Evolutionary conservation across 2,888 invertebrate genomes (phyloP).

Genomic region (Gryllus longicercus): DNA sequence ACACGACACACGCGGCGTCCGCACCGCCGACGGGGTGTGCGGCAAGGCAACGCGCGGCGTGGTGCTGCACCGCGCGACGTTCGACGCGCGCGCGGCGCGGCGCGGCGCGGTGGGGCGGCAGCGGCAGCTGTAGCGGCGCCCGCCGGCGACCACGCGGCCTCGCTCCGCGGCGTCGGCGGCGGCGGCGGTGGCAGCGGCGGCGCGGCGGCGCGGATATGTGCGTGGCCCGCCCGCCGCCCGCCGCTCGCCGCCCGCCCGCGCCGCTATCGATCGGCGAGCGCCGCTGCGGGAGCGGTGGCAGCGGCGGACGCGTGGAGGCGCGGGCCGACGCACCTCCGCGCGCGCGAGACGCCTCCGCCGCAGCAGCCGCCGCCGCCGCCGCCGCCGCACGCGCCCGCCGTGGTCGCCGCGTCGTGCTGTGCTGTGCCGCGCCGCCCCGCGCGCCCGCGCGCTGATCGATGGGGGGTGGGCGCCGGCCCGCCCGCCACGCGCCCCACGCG

Average conservation of each 20-base stretch:
- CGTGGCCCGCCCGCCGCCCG: background rate
- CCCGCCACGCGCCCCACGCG: too few species aligned
- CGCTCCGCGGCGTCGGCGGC: background rate
- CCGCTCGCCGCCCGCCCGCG: background rate
- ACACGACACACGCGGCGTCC: too few species aligned
- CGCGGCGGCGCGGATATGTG: constrained; percentile 10
- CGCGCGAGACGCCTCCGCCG: background rate
- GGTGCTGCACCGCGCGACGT: too few species aligned
- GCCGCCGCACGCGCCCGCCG: background rate
- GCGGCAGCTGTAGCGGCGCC: background rate
- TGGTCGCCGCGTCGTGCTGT: too few species aligned
- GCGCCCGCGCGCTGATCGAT: background rate
- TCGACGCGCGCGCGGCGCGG: background rate
- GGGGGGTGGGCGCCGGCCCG: too few species aligned
- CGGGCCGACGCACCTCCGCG: background rate
- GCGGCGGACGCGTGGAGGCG: background rate
- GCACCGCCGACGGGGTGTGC: too few species aligned
- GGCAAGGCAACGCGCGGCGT: too few species aligned
- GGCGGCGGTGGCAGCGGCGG: too few species aligned
- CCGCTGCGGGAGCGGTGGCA: background rate
- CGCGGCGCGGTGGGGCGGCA: background rate
- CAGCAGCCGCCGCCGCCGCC: background rate
- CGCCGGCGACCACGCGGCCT: background rate
- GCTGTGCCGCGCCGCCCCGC: background rate
- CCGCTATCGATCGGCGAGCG: background rate